A percentile compares a stretch with the other conserved stretches of the same genome.
phyloP scores from a whole-genome alignment of 2,888 invertebrate species.

The Eupithecia pulchellata region DNA sequence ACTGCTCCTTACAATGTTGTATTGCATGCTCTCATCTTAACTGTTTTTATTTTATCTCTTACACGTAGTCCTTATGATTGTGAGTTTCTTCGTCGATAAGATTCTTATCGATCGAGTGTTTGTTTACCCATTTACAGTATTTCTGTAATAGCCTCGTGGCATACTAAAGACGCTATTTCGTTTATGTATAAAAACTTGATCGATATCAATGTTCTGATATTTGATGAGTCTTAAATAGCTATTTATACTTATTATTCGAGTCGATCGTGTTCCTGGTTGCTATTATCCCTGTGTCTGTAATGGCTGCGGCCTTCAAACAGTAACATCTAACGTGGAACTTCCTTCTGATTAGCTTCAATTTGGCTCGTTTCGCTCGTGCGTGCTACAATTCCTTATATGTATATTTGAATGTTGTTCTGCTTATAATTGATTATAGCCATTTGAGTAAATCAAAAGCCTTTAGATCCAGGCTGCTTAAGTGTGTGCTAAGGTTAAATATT shows the following conservation, averaged over 20 bases:
- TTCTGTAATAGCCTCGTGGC: neutral
- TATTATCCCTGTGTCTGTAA: slow-evolving; percentile 11
- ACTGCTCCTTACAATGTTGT: neutral
- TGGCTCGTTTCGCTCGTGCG: slow-evolving; percentile 8
- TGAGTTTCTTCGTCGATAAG: neutral
- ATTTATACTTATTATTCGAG: slow-evolving; percentile 5
- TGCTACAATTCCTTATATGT: slow-evolving; percentile 9
- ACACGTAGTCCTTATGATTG: neutral
- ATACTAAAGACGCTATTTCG: neutral
- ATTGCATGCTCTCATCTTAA: neutral
- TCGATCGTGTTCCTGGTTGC: slow-evolving; percentile 13
- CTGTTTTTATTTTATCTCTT: neutral
- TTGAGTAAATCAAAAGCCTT: neutral
- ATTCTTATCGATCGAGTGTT: neutral
- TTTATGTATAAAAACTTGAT: neutral
- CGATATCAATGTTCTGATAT: neutral
- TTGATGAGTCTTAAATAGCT: slow-evolving; percentile 3
- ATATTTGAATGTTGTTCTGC: neutral
- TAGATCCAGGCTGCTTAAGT: neutral
- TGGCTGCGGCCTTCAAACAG: slow-evolving; percentile 25
- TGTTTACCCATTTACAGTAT: neutral
- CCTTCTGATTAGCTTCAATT: slow-evolving; percentile 30
- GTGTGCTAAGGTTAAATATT: neutral
- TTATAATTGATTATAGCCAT: neutral
- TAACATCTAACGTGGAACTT: slow-evolving; percentile 26